phyloP scores from a whole-genome alignment of 1,140 invertebrate species.

The Charaxes varanes region DNA sequence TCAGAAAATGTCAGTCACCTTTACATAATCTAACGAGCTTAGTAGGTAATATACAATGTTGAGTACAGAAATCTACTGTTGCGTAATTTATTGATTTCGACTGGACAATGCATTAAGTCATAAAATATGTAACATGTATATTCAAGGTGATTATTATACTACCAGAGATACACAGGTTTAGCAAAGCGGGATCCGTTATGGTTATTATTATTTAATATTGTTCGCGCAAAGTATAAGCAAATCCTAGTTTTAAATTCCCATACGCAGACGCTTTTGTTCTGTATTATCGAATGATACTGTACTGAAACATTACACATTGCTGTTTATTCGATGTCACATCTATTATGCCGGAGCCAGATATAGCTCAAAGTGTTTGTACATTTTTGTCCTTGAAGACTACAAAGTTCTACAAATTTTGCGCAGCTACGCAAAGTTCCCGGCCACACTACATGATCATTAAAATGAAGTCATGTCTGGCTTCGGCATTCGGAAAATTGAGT shows the following conservation, averaged over 20 bases:
- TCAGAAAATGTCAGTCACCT: slow-evolving; percentile 1
- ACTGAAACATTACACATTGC: slow-evolving; percentile 7
- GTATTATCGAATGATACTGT: slow-evolving; percentile 9
- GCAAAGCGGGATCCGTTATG: slow-evolving; percentile 24
- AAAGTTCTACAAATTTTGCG: too few species aligned
- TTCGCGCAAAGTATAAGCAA: slow-evolving; percentile 13
- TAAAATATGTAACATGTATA: background rate
- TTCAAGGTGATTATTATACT: slow-evolving; percentile 2
- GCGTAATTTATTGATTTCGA: slow-evolving; percentile 8
- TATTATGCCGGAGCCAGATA: too few species aligned
- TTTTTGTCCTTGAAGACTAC: too few species aligned
- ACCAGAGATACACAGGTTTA: slow-evolving; percentile 7
- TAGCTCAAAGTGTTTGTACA: too few species aligned
- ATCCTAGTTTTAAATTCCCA: slow-evolving; percentile 5
- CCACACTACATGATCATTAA: too few species aligned
- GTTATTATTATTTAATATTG: slow-evolving; percentile 23
- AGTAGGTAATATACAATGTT: slow-evolving; percentile 1
- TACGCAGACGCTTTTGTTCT: slow-evolving; percentile 27
- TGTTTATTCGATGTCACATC: slow-evolving; percentile 8
- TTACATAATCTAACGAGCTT: slow-evolving; percentile 3
- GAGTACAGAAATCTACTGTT: background rate
- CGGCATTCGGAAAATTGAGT: slow-evolving; percentile 1
- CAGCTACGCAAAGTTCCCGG: too few species aligned
- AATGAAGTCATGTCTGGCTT: too few species aligned
- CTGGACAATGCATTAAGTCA: slow-evolving; percentile 1